Evolutionary conservation across 1,140 invertebrate genomes (phyloP), one percentile per base, ranked within the genome.

Genomic region (Panagrolaimus sp.): DNA sequence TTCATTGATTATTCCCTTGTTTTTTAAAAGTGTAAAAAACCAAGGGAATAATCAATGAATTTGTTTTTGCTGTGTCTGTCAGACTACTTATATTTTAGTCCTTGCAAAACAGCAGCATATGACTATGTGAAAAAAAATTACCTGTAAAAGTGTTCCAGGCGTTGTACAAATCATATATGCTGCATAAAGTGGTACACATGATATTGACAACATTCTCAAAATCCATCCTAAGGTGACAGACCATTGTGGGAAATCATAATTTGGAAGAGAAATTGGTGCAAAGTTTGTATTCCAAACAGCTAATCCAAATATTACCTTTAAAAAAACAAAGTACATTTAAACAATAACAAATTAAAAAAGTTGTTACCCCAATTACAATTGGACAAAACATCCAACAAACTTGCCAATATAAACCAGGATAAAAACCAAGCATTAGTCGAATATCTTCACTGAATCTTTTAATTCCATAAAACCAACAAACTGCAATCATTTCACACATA

Each of bases 351-450:
- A 67, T 32, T 28, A 6, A 5, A 6, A 43, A 8, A 24, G 10
- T 1, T n/a, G n/a, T 81, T 84, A 90, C 89, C 84, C 93, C 87
- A 55, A 95, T 87, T 83, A 95, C 94, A 9, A 91, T 83, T 0
- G 93, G 93, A 0, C 92, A 92, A 12, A 90, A 92, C 74, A 89
- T 89, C 93, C 93, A 96, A 84, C 92, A 95, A n/a, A 94, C 88
- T 69, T 90, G 87, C 93, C 93, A 96, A 83, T 94, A 96, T 26
- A 89, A 79, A 17, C 91, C 91, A 0, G 93, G 92, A 0, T 89
- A 86, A 78, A 93, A 93, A 21, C 92, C 92, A 69, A 95, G 90
- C 93, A 96, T 96, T 77, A 93, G 90, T 73, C 90, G 88, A 71
- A 96, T 93, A 79, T 96, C 92, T 71, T 90, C 89, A 76, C 91